Base-by-base conservation (phyloP, 1,140 invertebrate genomes). In the Coenobita brevimanus region DNA sequence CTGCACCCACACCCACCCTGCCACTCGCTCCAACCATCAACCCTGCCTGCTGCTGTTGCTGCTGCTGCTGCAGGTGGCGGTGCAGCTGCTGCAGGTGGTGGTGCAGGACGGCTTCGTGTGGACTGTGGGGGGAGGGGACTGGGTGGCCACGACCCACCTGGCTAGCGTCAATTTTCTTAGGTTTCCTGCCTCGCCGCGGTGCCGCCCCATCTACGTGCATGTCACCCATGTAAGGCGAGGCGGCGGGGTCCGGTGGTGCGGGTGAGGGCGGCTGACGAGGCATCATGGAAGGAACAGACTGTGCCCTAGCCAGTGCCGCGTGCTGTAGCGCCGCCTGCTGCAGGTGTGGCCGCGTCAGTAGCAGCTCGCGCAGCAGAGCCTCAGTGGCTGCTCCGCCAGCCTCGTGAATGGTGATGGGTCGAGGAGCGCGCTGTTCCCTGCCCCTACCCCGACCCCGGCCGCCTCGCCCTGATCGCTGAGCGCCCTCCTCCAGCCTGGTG, bases 101-200 rank as follows among this genome's bases (percentile, higher is more conserved):
- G 46, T 50, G 46, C 38, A 21, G 24, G 73, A 38, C 76, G 69
- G 75, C 13, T 73, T 46, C 57, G 84, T 76, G 24, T 89, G 81
- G 54, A 89, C 38, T 36, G 60, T 71, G 17, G 54, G 30, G 62
- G 62, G 54, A 27, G 60, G 62, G 17, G 57, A 60, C 24, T 71
- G 33, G 8, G 73, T 64, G 24, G 96, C 95, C 33, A 96, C 94
- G n/a, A 81, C 97, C 91, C 97, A 97, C 91, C 97, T 97, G 96
- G 90, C 96, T 97, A 88, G 97, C 97, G 91, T 97, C 97, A 0
- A 96, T 96, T 91, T 97, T 97, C 91, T 97, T 97, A 0, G 97
- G 97, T 90, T 97, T 97, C 15, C 97, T 93, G 0, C 97, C 96
- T 88, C 97, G 94, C 43, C 96, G 92, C 0, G 96, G 96, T 91